Evolutionary conservation across 2,113 vertebrate species (phyloP).

Genomic region (Tragulus kanchil): DNA sequence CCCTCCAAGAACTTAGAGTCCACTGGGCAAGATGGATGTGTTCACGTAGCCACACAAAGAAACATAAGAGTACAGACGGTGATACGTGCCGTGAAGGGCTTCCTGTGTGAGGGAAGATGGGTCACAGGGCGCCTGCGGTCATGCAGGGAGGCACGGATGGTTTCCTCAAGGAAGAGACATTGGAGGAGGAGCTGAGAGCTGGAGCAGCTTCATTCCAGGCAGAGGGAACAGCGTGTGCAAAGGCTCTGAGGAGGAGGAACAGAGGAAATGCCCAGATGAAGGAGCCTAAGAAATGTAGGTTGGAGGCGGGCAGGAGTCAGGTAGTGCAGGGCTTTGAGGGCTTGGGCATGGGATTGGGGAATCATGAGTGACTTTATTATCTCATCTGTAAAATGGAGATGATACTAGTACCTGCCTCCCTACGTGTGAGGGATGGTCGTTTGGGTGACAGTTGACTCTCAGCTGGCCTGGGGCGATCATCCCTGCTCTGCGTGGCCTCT

Average conservation of each 20-base stretch:
- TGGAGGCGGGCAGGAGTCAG: neutral
- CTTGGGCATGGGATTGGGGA: neutral
- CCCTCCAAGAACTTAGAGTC: neutral
- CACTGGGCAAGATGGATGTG: fast-evolving
- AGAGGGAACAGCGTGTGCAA: neutral
- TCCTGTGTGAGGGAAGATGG: neutral
- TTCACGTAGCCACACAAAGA: neutral
- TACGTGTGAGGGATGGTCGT: neutral
- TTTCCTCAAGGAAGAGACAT: neutral
- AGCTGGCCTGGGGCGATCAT: neutral
- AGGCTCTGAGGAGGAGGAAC: neutral
- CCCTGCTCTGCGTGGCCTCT: neutral
- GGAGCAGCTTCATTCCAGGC: neutral
- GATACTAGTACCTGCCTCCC: neutral
- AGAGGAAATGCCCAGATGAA: neutral
- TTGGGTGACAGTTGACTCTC: neutral
- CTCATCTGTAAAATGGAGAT: neutral
- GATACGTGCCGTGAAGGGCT: neutral
- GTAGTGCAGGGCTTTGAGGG: neutral
- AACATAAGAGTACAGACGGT: neutral
- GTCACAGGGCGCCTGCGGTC: neutral
- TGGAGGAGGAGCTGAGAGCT: neutral
- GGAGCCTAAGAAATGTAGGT: neutral
- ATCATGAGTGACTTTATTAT: neutral
- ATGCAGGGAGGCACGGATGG: neutral